These are phyloP conservation scores for Lethenteron camtschaticum DNA, from an alignment of 2,113 vertebrate genomes.

Conservation along the genomic window DNA sequence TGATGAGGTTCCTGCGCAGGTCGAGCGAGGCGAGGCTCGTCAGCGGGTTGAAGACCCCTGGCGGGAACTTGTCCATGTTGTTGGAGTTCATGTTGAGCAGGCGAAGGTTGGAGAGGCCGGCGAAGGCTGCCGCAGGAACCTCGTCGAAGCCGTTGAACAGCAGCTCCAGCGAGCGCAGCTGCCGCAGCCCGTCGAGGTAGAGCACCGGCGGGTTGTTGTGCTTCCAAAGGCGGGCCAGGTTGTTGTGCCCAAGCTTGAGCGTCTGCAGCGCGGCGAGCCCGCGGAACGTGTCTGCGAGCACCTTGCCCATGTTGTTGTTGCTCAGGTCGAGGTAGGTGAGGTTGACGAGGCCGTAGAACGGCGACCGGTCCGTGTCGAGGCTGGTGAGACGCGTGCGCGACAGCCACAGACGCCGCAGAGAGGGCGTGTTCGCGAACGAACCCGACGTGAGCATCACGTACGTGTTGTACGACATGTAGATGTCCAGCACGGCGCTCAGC, in stretches of 20 bases:
- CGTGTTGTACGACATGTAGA: slow-evolving; percentile 51
- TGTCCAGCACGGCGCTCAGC: slow-evolving; percentile 29
- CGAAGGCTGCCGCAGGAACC: slow-evolving; percentile 39
- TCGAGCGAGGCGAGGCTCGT: slow-evolving; percentile 28
- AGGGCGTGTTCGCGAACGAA: slow-evolving; percentile 40
- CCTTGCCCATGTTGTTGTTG: slow-evolving; percentile 80
- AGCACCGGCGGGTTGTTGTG: slow-evolving; percentile 43
- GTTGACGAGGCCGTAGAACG: slow-evolving; percentile 38
- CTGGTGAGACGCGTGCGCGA: slow-evolving; percentile 30
- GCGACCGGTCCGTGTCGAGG: slow-evolving; percentile 33
- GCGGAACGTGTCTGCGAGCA: slow-evolving; percentile 32
- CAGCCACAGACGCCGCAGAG: slow-evolving; percentile 38
- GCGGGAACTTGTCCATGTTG: slow-evolving; percentile 40
- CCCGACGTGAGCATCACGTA: slow-evolving; percentile 24
- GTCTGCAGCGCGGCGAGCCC: slow-evolving; percentile 39
- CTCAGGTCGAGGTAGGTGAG: slow-evolving; percentile 55
- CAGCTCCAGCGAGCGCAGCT: slow-evolving; percentile 32
- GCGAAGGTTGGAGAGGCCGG: slow-evolving; percentile 29
- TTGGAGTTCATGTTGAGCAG: slow-evolving; percentile 39
- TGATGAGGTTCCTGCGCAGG: slow-evolving; percentile 69
- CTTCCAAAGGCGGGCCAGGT: slow-evolving; percentile 75
- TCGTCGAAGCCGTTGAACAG: slow-evolving; percentile 76
- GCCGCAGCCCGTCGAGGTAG: slow-evolving; percentile 34
- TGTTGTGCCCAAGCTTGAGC: slow-evolving; percentile 72
- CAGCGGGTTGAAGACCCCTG: slow-evolving; percentile 41